Evolutionary conservation across 2,113 vertebrate genomes (phyloP).

Genomic region (Cebidichthys violaceus): DNA sequence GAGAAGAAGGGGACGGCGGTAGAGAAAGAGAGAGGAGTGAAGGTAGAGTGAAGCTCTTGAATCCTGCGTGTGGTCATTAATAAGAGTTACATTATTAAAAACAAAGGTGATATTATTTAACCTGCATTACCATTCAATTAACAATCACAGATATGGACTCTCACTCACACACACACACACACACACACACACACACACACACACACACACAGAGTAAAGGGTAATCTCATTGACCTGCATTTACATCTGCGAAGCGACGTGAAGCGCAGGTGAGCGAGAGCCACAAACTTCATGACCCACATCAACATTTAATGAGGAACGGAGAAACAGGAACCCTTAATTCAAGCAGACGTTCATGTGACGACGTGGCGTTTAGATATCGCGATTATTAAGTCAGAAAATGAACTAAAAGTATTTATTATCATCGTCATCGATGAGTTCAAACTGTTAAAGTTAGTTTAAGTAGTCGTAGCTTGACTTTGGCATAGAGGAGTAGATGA

Average conservation of each 20-base stretch:
- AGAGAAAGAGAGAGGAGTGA: neutral
- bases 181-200: slow-evolving; percentile 6
- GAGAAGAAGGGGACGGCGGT: neutral
- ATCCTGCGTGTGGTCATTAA: slow-evolving; percentile 40
- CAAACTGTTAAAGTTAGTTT: neutral
- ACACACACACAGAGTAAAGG: slow-evolving; percentile 7
- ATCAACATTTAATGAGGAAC: slow-evolving; percentile 71
- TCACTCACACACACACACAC: neutral
- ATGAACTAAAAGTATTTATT: neutral
- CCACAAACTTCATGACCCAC: slow-evolving; percentile 53
- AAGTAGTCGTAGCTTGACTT: neutral
- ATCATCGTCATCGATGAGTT: neutral
- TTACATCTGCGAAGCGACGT: slow-evolving; percentile 33
- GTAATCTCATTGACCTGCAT: slow-evolving; percentile 60
- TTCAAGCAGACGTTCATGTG: slow-evolving; percentile 23
- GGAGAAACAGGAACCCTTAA: slow-evolving; percentile 42
- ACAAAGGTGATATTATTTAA: slow-evolving; percentile 57
- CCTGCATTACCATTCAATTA: slow-evolving; percentile 58
- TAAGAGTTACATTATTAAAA: slow-evolving; percentile 60
- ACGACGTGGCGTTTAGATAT: neutral
- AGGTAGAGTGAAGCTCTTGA: slow-evolving; percentile 13
- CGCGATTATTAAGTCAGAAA: neutral
- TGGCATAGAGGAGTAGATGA: neutral
- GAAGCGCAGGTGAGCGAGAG: slow-evolving; percentile 45
- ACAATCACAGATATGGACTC: slow-evolving; percentile 21